Conservation (phyloP, 2,797 vertebrate species). For the Clamator glandarius region DNA sequence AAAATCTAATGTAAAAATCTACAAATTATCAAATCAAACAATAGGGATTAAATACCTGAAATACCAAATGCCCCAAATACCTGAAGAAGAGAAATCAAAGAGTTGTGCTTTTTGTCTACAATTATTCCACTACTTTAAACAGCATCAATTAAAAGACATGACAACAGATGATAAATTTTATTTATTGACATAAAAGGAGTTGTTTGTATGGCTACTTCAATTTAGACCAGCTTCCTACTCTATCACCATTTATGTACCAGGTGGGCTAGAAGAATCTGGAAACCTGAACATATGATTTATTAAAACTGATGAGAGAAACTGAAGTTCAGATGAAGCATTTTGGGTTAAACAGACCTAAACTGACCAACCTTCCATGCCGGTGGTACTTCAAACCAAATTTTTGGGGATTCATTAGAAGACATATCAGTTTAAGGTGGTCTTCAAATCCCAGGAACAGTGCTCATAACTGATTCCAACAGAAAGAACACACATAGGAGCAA, state of each 20-base stretch:
- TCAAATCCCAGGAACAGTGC: not conserved
- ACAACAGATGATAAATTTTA: not conserved
- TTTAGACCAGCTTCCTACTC: not conserved
- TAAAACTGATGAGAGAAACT: not conserved
- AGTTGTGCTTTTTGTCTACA: not conserved
- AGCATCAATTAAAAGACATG: not conserved
- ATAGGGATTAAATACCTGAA: constrained; percentile 26
- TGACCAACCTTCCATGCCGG: not conserved
- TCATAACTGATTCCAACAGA: not conserved
- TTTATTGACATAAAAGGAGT: not conserved
- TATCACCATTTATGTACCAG: not conserved
- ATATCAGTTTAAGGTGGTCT: not conserved
- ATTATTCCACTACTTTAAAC: not conserved
- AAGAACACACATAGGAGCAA: not conserved
- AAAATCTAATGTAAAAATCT: constrained; percentile 8
- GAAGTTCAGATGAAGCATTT: not conserved
- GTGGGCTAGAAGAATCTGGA: not conserved
- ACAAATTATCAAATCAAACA: not conserved
- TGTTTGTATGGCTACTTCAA: not conserved
- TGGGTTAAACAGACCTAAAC: not conserved
- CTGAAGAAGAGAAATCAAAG: not conserved
- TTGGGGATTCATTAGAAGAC: not conserved
- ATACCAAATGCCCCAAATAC: constrained; percentile 10
- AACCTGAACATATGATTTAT: not conserved
- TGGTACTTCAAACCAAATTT: not conserved